Evolutionary conservation across 2,888 invertebrate species (phyloP).

Genomic region (Sphinx pinastri): DNA sequence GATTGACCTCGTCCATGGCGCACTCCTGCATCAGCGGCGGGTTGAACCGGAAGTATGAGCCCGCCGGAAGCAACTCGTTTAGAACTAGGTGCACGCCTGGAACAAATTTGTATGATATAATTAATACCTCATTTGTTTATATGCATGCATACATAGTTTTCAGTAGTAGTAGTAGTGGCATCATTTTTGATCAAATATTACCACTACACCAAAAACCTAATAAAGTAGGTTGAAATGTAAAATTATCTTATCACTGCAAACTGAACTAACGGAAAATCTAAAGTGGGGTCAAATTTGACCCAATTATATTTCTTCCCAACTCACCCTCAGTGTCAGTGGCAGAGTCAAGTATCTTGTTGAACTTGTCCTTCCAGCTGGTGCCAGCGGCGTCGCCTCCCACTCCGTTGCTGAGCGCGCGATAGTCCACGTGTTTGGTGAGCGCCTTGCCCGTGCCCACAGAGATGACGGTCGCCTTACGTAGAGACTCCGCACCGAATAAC

Average conservation of each 20-base stretch:
- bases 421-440: constrained; percentile 42
- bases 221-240: no score
- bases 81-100: constrained; percentile 90
- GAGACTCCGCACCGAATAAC: constrained; percentile 89
- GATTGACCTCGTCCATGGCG: constrained; percentile 91
- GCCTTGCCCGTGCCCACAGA: constrained; percentile 92
- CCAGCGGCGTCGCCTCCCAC: constrained; percentile 45
- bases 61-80: constrained; percentile 89
- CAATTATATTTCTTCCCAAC: constrained; percentile 11
- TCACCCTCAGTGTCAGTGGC: constrained; percentile 94
- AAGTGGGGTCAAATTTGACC: not conserved
- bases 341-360: constrained; percentile 91
- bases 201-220: no score
- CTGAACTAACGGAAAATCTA: no score
- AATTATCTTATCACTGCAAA: no score
- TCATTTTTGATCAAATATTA: no score
- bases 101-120: no score
- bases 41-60: constrained; percentile 93
- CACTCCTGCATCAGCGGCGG: constrained; percentile 92
- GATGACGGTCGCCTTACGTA: constrained; percentile 88
- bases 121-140: not conserved
- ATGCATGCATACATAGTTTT: no score
- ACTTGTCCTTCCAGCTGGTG: constrained; percentile 90
- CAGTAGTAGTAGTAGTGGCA: no score
- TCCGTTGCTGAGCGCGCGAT: constrained; percentile 26